These are phyloP conservation scores for Pediacus dermestoides DNA, from an alignment of 2,888 invertebrate genomes.

Conservation along the genomic window DNA sequence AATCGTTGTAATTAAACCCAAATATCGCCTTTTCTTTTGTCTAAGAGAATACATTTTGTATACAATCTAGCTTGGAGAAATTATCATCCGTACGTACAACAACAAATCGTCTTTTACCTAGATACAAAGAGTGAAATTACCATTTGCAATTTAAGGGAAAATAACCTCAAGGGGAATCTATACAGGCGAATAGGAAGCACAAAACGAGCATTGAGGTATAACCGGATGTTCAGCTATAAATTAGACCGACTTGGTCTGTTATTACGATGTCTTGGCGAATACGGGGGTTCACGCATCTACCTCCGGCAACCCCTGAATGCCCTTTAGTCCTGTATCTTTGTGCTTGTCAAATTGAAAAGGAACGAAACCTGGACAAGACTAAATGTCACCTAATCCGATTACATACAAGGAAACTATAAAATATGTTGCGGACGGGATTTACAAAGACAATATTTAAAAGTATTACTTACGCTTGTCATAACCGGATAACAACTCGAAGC, in stretches of 20 bases:
- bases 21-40: too few species aligned
- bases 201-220: conserved; percentile 32
- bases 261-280: conserved; percentile 35
- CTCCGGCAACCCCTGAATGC: too few species aligned
- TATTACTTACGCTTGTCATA: conserved; percentile 7
- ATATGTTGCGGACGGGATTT: conserved; percentile 17
- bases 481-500: conserved; percentile 5
- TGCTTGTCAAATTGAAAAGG: background rate
- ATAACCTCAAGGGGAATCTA: conserved; percentile 30
- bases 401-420: conserved; percentile 25
- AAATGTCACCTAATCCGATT: conserved; percentile 28
- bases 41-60: too few species aligned
- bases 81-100: too few species aligned
- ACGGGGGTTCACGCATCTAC: conserved; percentile 4
- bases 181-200: conserved; percentile 20
- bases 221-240: conserved; percentile 39
- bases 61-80: too few species aligned
- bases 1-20: too few species aligned
- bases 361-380: conserved; percentile 14
- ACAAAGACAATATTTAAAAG: conserved; percentile 4
- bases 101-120: too few species aligned
- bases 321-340: too few species aligned
- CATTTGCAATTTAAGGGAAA: conserved; percentile 32
- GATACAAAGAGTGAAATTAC: too few species aligned
- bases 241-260: conserved; percentile 35